Evolutionary conservation across 2,113 vertebrate genomes (phyloP), one percentile per base, ranked within the genome.

Genomic region (Platanista minor): DNA sequence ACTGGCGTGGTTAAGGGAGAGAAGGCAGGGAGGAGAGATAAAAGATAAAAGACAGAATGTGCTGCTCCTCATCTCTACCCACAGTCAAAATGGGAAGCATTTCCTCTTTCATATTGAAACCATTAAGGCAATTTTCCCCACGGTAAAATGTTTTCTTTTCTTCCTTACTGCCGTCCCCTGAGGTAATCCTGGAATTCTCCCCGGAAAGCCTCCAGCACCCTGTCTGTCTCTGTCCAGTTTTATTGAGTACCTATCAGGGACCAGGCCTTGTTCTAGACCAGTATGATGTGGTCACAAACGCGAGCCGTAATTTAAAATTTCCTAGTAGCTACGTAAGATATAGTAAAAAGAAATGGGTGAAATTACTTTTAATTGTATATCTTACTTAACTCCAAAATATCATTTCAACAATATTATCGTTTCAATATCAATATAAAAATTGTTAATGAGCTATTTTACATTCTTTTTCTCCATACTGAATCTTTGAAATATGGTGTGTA

Each of bases 31-130:
- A 41, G 17, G 17, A 49, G 57, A 93, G 64, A 66, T 12, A 33
- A 61, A 80, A 97, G 52, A 95, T 15, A 33, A 61, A 80, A 97
- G 52, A 94, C 92, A 77, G 96, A 93, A 31, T 5, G 20, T 2
- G 3, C 12, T 15, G 15, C 43, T 15, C 0, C 21, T 90, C 57
- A 15, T 49, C 36, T 78, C 31, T 1, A 14, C 29, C 5, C 43
- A 15, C 13, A 9, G 7, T 49, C 57, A 33, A 96, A 91, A 74
- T 1, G 2, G 25, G 57, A n/a, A 57, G 61, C 33, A 89, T 96
- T 94, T 81, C 67, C 66, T 97, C 59, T 94, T 98, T 97, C 95
- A 61, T 94, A 87, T n/a, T 74, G 87, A 95, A 98, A 64, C 25
- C 87, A 96, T 81, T 93, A 95, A 64, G 82, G 25, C 46, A 74